Evolutionary conservation across 2,113 vertebrate species (phyloP).

Genomic region (Anas platyrhynchos): DNA sequence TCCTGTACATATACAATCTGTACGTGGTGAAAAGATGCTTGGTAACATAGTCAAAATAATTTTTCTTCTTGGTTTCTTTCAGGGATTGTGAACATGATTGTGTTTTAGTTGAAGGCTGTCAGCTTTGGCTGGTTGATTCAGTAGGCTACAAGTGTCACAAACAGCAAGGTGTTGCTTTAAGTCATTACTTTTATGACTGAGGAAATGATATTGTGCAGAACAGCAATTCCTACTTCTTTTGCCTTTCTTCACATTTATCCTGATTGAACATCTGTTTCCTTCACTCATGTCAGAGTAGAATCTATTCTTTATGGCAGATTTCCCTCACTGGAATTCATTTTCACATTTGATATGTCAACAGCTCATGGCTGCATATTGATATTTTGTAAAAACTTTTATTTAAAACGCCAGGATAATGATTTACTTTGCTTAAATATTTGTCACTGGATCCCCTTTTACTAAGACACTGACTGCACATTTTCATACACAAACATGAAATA

Average conservation of each 20-base stretch:
- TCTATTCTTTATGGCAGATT: neutral
- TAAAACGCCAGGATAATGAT: neutral
- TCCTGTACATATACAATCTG: neutral
- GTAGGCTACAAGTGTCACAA: neutral
- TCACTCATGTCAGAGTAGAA: neutral
- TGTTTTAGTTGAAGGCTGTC: neutral
- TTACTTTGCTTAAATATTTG: neutral
- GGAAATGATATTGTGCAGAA: neutral
- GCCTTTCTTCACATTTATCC: neutral
- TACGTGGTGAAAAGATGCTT: neutral
- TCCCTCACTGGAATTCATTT: neutral
- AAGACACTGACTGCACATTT: neutral
- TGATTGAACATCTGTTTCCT: neutral
- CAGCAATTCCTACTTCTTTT: neutral
- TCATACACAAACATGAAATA: neutral
- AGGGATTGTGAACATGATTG: neutral
- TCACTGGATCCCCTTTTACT: neutral
- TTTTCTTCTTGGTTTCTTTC: neutral
- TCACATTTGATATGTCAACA: neutral
- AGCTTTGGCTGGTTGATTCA: neutral
- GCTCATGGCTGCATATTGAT: neutral
- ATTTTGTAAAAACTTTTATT: constrained; percentile 3
- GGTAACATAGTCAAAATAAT: neutral
- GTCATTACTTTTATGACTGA: neutral
- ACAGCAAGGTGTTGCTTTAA: neutral